A percentile compares a stretch with the other conserved stretches of the same genome.
phyloP scores from a whole-genome alignment of 2,113 vertebrate species.

The Malaclemys terrapin region DNA sequence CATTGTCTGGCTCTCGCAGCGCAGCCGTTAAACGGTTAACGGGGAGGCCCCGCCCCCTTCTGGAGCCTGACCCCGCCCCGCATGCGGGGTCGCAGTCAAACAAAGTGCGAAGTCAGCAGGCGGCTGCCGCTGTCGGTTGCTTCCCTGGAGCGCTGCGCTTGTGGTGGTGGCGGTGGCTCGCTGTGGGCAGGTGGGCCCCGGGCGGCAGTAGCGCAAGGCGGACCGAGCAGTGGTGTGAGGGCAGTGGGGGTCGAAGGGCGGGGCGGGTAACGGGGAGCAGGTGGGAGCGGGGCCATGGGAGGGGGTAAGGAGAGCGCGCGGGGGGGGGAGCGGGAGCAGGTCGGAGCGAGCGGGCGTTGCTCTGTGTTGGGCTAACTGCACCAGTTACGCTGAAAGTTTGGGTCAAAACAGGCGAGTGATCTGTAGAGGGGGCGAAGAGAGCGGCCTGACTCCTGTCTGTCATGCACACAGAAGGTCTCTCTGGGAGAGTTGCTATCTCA shows the following conservation, averaged over 20 bases:
- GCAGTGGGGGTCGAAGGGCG: neutral
- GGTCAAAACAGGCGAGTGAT: neutral
- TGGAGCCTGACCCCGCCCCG: neutral
- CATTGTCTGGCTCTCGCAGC: too few species aligned
- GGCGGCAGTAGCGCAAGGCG: neutral
- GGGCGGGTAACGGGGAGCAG: neutral
- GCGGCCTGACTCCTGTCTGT: neutral
- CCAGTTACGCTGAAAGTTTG: neutral
- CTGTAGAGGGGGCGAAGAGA: neutral
- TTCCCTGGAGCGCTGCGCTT: rapidly evolving
- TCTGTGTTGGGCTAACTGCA: too few species aligned
- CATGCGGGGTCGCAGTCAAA: neutral
- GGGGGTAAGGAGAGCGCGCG: neutral
- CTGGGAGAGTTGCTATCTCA: too few species aligned
- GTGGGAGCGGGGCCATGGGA: neutral
- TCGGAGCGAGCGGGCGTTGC: neutral
- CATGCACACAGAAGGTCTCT: rapidly evolving
- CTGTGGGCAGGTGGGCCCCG: neutral
- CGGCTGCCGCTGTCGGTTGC: rapidly evolving
- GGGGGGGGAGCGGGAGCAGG: neutral
- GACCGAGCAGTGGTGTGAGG: neutral
- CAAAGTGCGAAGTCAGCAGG: neutral
- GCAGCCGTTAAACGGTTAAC: neutral
- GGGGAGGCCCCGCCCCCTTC: neutral
- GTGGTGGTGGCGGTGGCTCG: neutral